These are phyloP conservation scores for Lanius ludovicianus DNA, from an alignment of 2,113 vertebrate species.

Conservation along the genomic window DNA sequence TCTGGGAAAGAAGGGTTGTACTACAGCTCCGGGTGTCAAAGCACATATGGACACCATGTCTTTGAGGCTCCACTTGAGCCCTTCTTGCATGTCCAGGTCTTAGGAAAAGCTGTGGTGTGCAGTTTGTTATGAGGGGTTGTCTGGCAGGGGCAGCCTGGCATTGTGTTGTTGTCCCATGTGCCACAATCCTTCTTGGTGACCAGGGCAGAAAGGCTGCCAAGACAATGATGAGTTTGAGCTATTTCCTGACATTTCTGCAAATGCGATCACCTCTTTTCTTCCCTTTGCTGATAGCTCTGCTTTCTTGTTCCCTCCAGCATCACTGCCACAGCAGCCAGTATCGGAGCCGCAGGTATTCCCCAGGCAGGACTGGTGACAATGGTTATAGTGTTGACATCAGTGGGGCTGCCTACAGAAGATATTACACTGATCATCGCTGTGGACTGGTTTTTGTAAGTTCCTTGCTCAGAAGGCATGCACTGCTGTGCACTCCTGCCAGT, in stretches of 20 bases:
- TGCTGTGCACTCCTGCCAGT: not conserved
- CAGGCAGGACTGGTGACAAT: constrained; percentile 97
- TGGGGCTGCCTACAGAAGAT: constrained; percentile 95
- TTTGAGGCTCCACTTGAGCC: not conserved
- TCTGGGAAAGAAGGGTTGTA: not conserved
- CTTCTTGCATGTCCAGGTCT: not conserved
- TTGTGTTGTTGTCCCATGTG: not conserved
- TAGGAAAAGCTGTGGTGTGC: not conserved
- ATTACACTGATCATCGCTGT: constrained; percentile 95
- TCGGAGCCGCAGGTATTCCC: constrained; percentile 95
- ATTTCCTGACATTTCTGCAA: not conserved
- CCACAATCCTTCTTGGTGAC: not conserved
- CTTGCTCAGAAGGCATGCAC: not conserved
- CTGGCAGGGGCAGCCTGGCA: not conserved
- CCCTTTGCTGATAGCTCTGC: not conserved
- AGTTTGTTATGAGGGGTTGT: not conserved
- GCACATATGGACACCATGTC: not conserved
- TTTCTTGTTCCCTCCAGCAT: constrained; percentile 80
- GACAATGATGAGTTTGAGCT: not conserved
- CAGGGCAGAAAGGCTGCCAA: not conserved
- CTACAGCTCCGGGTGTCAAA: not conserved
- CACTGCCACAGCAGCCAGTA: constrained; percentile 94
- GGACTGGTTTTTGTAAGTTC: constrained; percentile 98
- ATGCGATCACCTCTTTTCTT: not conserved
- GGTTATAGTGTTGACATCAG: constrained; percentile 96